Evolutionary conservation across 2,888 invertebrate genomes (phyloP), one percentile per base, ranked within the genome.

Genomic region (Emmelina monodactyla): DNA sequence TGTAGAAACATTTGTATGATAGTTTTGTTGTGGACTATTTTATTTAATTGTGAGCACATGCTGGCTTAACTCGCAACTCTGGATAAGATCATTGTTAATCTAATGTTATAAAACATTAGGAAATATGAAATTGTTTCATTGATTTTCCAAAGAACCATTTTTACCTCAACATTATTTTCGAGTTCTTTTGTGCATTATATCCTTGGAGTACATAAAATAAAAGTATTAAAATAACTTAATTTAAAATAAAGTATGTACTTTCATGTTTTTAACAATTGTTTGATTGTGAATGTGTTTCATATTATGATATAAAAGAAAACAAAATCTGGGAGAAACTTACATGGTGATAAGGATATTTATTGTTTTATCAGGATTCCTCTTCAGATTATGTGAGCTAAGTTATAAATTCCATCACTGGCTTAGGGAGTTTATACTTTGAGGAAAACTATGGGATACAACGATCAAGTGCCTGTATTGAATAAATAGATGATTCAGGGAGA

Each of bases 1-100:
- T 63, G 71, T 78, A 75, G 72, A 66, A 47, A 51, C 62, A 65
- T 65, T 71, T 72, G 57, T 72, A 69, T 70, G 51, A 67, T 72
- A 73, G 73, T 68, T 69, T 67, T 69, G 58, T 62, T 65, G 62
- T 62, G 56, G 46, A 65, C 45, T 65, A 61, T 62, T 67, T 72
- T 67, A 58, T 56, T 49, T 41, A 54, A 55, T 57, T 67, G 57
- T 65, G 57, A 25, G 25, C 25, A 25, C 25, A 9, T 25, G n/a
- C 11, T 25, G 25, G 25, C 44, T 49, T 44, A 45, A 56, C 50
- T 61, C 58, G 58, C 59, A 48, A 51, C 57, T 58, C 47, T 58
- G 53, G 47, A 49, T 53, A 43, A 56, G 58, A 62, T 58, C 55
- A 40, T 53, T 52, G 57, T 55, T 59, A 49, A 55, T 58, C 62